Conservation (phyloP, 92 coral and sea anemone species). For the Epizoanthus fatuus region DNA sequence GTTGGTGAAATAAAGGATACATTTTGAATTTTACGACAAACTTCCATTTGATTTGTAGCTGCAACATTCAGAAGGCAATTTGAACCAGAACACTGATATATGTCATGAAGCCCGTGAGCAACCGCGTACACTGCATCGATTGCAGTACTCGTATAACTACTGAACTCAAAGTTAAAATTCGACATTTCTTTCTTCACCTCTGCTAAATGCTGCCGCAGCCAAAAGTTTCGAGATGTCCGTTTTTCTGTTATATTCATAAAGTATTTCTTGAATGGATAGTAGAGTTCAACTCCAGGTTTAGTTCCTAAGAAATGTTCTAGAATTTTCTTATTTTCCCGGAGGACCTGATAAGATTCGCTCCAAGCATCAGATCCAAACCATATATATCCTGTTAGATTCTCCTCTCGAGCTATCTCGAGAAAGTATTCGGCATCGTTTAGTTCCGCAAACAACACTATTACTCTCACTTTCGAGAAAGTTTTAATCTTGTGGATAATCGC, state of each 20-base stretch:
- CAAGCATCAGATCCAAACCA: constrained; percentile 89
- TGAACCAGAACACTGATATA: constrained; percentile 66
- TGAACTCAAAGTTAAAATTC: constrained; percentile 55
- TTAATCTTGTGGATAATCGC: constrained; percentile 54
- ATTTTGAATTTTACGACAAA: constrained; percentile 59
- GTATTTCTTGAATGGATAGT: constrained; percentile 63
- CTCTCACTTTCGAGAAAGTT: constrained; percentile 68
- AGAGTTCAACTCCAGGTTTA: constrained; percentile 56
- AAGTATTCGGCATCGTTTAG: constrained; percentile 78
- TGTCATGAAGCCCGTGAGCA: constrained; percentile 76
- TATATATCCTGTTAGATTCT: constrained; percentile 74
- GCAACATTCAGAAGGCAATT: constrained; percentile 42
- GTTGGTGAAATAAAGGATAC: constrained; percentile 76
- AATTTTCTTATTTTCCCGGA: constrained; percentile 58
- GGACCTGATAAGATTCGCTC: constrained; percentile 65
- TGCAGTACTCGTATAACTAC: constrained; percentile 74
- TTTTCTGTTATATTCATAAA: constrained; percentile 61
- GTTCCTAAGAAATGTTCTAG: constrained; percentile 65
- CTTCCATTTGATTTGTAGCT: constrained; percentile 41
- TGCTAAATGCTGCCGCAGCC: constrained; percentile 60
- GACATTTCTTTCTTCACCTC: constrained; percentile 41
- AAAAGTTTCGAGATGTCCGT: constrained; percentile 66
- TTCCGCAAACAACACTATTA: constrained; percentile 80
- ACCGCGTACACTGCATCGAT: constrained; percentile 91
- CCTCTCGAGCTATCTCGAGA: constrained; percentile 61